phyloP scores from a whole-genome alignment of 2,113 vertebrate genomes.

The Cranoglanis bouderius region DNA sequence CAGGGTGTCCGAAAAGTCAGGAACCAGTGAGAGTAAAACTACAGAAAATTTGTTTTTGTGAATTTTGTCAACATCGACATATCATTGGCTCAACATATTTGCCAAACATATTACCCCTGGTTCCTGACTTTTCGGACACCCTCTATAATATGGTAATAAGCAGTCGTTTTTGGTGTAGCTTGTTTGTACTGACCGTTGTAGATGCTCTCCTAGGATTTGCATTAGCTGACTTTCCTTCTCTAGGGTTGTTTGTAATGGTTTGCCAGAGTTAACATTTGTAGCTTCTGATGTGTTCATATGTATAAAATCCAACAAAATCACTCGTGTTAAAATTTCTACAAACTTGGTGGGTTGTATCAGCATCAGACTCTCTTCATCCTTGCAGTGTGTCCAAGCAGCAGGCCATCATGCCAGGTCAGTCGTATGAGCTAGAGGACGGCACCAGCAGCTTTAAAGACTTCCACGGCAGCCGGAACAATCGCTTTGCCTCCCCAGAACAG shows the following conservation, averaged over 20 bases:
- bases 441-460: constrained; percentile 93
- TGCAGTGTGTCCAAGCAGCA: constrained; percentile 90
- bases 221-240: neutral
- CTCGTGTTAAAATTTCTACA: neutral
- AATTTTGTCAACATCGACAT: neutral
- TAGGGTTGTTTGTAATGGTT: too few relatives aligned
- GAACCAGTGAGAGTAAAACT: neutral
- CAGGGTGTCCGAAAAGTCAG: neutral
- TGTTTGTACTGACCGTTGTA: neutral
- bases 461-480: constrained; percentile 90
- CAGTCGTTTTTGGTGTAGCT: neutral
- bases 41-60: neutral
- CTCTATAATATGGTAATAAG: neutral
- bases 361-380: neutral
- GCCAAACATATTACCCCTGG: neutral
- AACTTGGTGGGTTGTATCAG: neutral
- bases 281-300: neutral
- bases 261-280: neutral
- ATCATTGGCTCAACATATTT: neutral
- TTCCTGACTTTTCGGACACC: neutral
- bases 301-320: neutral
- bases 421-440: constrained; percentile 88
- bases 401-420: constrained; percentile 92
- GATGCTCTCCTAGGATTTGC: neutral
- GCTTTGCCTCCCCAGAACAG: constrained; percentile 90